Base-by-base conservation (phyloP, 2,113 vertebrate genomes). In the Oncorhynchus keta region DNA sequence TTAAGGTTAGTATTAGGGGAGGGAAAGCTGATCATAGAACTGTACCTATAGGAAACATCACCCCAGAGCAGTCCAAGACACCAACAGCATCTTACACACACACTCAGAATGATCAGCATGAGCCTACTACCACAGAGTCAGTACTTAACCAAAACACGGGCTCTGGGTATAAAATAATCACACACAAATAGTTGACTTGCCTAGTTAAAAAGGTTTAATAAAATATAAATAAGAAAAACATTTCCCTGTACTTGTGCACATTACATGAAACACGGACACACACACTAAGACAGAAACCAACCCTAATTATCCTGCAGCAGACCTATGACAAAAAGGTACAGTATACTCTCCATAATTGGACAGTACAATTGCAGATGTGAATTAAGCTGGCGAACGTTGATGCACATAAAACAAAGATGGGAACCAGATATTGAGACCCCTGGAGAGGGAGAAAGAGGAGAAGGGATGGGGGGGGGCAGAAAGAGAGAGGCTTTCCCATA, bases 331-430 rank as follows among this genome's bases (percentile, higher is more conserved):
- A 77, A 77, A 80, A 81, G 45, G 74, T 77, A 4, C 6, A 35
- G 74, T 77, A 4, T 30, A 35, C 64, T 24, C 61, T 30, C 83
- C 84, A 79, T 84, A 92, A 91, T 76, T 86, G 79, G 81, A 77
- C 79, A 78, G 76, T 86, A 78, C 80, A 85, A 82, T 87, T 90
- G 91, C 84, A 89, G 87, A 84, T 88, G 64, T 83, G 82, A 76
- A 79, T 83, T 74, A 79, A 83, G 68, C 68, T 77, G 75, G 61
- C 76, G 39, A 72, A 81, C 75, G 81, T 39, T 68, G 74, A 81
- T 79, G 82, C 78, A 76, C 67, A 88, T 84, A 77, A 83, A 82
- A 85, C 68, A 73, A 65, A 32, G 30, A 32, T 32, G 32, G 32
- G 32, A 32, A 32, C 32, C 32, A 32, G 32, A 5, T 32, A 32